A percentile compares a stretch with the other conserved stretches of the same genome.
phyloP scores from a whole-genome alignment of 2,113 vertebrate species.

The Chaetura pelagica region DNA sequence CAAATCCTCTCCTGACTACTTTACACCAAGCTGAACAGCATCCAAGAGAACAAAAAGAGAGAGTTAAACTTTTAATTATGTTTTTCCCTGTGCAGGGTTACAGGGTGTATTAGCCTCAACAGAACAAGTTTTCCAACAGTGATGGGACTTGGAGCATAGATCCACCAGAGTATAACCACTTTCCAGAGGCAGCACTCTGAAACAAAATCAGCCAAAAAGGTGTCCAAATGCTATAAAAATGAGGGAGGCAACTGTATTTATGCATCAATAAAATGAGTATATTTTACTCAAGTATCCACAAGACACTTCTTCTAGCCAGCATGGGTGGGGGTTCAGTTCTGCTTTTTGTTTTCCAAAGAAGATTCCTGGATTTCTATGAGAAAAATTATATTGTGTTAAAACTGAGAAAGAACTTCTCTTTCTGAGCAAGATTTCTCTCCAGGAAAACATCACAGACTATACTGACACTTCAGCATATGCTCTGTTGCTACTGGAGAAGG shows the following conservation, averaged over 20 bases:
- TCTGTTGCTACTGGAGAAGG: not conserved
- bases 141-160: not conserved
- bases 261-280: not conserved
- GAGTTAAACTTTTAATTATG: not conserved
- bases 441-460: conserved; percentile 39
- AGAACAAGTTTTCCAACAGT: not conserved
- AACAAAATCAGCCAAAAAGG: conserved; percentile 16
- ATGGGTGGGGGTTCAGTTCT: not conserved
- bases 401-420: conserved; percentile 38
- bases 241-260: not conserved
- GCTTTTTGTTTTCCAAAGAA: conserved; percentile 49
- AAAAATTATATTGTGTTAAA: conserved; percentile 65
- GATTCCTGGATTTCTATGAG: conserved; percentile 53
- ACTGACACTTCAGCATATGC: not conserved
- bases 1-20: rapidly evolving
- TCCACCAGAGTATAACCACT: not conserved
- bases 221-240: conserved; percentile 49
- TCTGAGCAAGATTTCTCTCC: conserved; percentile 32
- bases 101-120: not conserved
- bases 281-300: conserved; percentile 25
- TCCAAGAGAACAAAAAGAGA: not conserved
- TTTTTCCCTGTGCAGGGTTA: not conserved
- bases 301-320: not conserved
- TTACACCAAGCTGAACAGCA: not conserved
- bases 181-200: conserved; percentile 5